phyloP scores from a whole-genome alignment of 1,140 invertebrate species.

The Mamestra configurata region DNA sequence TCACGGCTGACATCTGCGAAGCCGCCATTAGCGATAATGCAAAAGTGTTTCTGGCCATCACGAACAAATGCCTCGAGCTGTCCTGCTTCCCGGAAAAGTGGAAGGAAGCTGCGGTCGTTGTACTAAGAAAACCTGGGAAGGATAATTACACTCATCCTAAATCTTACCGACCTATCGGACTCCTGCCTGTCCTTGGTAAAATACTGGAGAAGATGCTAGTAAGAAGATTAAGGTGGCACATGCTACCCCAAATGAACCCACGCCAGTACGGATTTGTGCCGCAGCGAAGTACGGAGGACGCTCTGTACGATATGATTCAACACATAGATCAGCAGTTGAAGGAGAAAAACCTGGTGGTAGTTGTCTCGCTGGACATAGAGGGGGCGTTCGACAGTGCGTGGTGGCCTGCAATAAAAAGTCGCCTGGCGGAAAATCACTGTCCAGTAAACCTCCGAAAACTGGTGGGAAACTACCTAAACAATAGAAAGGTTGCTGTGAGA shows the following conservation, averaged over 20 bases:
- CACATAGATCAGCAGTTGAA: neutral
- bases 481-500: no score
- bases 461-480: no score
- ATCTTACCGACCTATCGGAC: slow-evolving; percentile 50
- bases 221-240: neutral
- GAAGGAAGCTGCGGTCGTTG: slow-evolving; percentile 44
- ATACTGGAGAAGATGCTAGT: slow-evolving; percentile 47
- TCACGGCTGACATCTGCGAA: neutral
- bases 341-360: neutral
- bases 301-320: slow-evolving; percentile 36
- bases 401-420: slow-evolving; percentile 26
- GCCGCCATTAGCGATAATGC: neutral
- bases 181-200: slow-evolving; percentile 44
- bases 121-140: no score
- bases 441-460: no score
- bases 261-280: slow-evolving; percentile 31
- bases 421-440: no score
- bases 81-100: slow-evolving; percentile 27
- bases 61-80: slow-evolving; percentile 23
- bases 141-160: slow-evolving; percentile 39
- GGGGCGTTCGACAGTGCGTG: slow-evolving; percentile 30
- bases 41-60: neutral
- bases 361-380: no score
- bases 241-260: neutral
- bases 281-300: slow-evolving; percentile 44